Percentiles rank a stretch among this genome's conserved stretches.
Conservation (phyloP, 1,140 invertebrate genomes). For the Drosophila oshimai region DNA sequence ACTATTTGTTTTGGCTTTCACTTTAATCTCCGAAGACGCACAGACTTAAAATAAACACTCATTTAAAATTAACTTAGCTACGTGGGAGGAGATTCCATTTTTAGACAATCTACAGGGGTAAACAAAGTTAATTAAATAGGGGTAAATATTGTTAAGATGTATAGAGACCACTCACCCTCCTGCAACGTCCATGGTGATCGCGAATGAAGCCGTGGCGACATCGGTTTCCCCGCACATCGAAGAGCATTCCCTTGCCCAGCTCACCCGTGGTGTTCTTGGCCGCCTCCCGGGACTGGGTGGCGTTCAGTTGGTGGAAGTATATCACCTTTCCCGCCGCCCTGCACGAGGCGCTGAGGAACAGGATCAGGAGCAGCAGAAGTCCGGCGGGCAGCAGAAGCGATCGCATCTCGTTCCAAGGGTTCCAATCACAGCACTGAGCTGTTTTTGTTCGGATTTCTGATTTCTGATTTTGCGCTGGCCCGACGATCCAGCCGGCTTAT, state of each 20-base stretch:
- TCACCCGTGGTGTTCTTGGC: neutral
- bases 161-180: conserved; percentile 44
- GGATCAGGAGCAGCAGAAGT: neutral
- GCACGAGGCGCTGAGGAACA: conserved; percentile 1
- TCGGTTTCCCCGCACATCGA: conserved; percentile 16
- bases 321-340: conserved; percentile 44
- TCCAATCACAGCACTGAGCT: conserved; percentile 20
- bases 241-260: conserved; percentile 55
- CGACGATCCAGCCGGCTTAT: conserved; percentile 20
- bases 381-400: neutral
- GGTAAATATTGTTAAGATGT: too few species aligned
- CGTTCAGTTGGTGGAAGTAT: conserved; percentile 42
- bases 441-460: too few species aligned
- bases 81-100: neutral
- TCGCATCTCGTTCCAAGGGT: conserved; percentile 29
- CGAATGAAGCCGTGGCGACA: conserved; percentile 50
- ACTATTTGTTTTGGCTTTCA: neutral
- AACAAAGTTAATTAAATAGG: neutral
- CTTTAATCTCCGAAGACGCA: conserved; percentile 4
- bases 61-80: conserved; percentile 11
- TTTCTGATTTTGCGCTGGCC: neutral
- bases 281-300: neutral
- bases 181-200: conserved; percentile 67
- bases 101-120: conserved; percentile 38
- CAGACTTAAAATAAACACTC: conserved; percentile 11